phyloP scores from a whole-genome alignment of 1,140 invertebrate species.

The Trypoxylus dichotomus region DNA sequence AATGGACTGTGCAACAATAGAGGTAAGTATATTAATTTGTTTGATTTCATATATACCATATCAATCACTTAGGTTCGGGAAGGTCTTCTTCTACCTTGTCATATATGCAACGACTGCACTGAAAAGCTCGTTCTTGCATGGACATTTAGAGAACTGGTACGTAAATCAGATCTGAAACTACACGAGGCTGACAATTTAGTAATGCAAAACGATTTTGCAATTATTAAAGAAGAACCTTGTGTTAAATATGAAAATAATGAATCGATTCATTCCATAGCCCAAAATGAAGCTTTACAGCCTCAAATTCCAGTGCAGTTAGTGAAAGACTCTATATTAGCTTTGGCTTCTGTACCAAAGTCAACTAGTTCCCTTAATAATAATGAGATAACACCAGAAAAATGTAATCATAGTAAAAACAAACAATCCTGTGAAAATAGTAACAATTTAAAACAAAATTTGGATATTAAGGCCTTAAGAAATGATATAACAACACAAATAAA shows the following conservation, averaged over 20 bases:
- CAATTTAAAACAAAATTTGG: neutral
- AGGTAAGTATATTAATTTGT: neutral
- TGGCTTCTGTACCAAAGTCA: neutral
- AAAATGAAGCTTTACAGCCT: neutral
- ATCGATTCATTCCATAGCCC: neutral
- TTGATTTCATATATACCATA: neutral
- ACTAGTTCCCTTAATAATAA: neutral
- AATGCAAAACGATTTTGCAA: neutral
- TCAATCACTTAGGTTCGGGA: neutral
- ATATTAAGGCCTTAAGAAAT: neutral
- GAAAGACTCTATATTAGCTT: neutral
- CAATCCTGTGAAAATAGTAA: neutral
- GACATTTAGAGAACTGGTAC: neutral
- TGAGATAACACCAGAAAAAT: neutral
- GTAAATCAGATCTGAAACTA: neutral
- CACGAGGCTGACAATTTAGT: neutral
- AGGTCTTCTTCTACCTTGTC: neutral
- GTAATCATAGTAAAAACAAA: neutral
- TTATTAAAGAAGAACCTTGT: neutral
- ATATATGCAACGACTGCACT: neutral
- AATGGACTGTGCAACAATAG: slow-evolving; percentile 1
- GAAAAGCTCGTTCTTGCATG: neutral
- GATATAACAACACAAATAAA: too few relatives aligned
- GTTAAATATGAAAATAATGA: neutral
- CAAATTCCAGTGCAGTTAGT: neutral